Evolutionary conservation across 2,113 vertebrate species (phyloP).

Genomic region (Scalopus aquaticus): DNA sequence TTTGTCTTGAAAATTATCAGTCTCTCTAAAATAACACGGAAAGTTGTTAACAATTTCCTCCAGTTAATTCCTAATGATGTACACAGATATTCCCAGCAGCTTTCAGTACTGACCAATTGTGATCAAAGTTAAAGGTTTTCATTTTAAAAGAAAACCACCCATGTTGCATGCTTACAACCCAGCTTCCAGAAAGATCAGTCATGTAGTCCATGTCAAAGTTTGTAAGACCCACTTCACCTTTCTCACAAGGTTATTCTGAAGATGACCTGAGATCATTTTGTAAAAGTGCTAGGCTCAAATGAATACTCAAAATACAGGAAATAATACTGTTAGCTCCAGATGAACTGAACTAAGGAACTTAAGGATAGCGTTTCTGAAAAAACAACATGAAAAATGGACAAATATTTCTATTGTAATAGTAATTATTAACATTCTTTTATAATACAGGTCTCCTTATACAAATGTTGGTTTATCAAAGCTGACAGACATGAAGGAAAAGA

Average conservation of each 20-base stretch:
- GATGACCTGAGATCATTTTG: slow-evolving; percentile 7
- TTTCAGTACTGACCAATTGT: background rate
- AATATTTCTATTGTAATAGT: slow-evolving; percentile 41
- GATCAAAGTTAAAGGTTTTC: background rate
- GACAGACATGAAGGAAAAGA: background rate
- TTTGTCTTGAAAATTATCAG: background rate
- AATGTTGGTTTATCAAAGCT: slow-evolving; percentile 32
- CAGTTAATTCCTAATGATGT: background rate
- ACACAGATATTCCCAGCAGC: background rate
- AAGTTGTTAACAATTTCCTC: slow-evolving; percentile 15
- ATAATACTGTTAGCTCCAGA: slow-evolving; percentile 41
- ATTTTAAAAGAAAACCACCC: background rate
- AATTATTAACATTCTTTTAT: slow-evolving; percentile 22
- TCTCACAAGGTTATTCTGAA: background rate
- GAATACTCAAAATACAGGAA: slow-evolving; percentile 39
- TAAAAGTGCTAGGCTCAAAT: background rate
- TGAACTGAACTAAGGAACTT: background rate
- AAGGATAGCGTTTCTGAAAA: slow-evolving; percentile 43
- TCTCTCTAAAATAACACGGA: background rate
- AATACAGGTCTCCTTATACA: background rate
- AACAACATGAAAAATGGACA: slow-evolving; percentile 8
- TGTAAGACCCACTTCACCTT: background rate
- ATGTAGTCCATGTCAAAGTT: background rate
- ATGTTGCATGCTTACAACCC: background rate
- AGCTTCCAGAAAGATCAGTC: background rate